Evolutionary conservation across 1,140 invertebrate genomes (phyloP), one percentile per base, ranked within the genome.

Genomic region (Lasioglossum albipes): DNA sequence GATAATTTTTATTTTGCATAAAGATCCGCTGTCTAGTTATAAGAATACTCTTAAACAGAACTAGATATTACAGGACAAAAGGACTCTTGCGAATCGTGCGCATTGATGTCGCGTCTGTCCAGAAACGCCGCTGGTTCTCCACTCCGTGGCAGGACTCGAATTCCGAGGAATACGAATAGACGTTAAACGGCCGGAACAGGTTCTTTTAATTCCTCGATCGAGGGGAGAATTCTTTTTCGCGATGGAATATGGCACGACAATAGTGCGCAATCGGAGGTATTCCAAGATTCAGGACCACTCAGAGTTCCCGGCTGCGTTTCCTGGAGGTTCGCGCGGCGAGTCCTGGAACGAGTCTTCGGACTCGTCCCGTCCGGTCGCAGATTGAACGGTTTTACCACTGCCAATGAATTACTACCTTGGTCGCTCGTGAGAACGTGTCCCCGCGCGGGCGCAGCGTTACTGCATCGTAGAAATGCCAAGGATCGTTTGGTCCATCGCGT

Each of bases 381-480:
- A 73, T 66, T 41, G 10, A 27, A 59, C 36, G 49, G 27, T 73
- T 36, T 54, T n/a, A 45, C 6, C 61, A 18, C 13, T 0, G 16
- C 18, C 42, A 72, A 65, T 10, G 6, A 68, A 70, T n/a, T 31
- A 52, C 61, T 27, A 20, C 10, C 10, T 13, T 20, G 6, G 27
- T 59, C 31, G 52, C 5, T 20, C 67, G 68, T n/a, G 68, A 54
- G 76, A 65, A 54, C 27, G 16, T 27, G 75, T 65, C 45, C 22
- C 31, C 52, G 59, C 45, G 41, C 45, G 68, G 18, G 22, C 36
- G 36, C 36, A 36, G 61, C 49, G 77, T 73, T 73, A 66, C 49
- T 73, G 42, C 77, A 31, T 42, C 77, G 62, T 74, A 52, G 64
- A 74, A 74, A 74, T 79, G 74, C 54, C 72, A 64, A 7, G 72